These are phyloP conservation scores for Scelioninae gen. 1 DNA, from an alignment of 2,888 invertebrate species.

Conservation along the genomic window DNA sequence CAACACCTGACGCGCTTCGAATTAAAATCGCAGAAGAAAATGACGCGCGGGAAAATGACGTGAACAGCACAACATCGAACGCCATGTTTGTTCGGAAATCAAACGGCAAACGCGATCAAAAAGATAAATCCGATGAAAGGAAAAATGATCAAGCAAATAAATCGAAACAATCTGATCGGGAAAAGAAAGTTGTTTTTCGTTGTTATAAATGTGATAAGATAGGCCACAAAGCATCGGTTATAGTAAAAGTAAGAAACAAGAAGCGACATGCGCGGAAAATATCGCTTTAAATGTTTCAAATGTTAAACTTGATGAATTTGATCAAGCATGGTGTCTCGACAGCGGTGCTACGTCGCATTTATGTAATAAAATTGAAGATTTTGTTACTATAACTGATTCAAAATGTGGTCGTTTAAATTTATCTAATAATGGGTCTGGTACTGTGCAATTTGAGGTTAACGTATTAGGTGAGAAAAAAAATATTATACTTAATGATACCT, in stretches of 20 bases:
- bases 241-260: too few species aligned
- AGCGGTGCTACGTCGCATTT: slow-evolving; percentile 33
- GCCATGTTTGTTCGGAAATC: slow-evolving; percentile 46
- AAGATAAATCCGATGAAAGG: slow-evolving; percentile 7
- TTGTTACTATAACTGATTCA: neutral
- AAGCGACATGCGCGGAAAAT: too few species aligned
- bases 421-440: slow-evolving; percentile 27
- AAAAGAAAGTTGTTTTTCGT: slow-evolving; percentile 22
- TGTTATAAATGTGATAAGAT: slow-evolving; percentile 55
- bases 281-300: too few species aligned
- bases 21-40: slow-evolving; percentile 58
- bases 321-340: slow-evolving; percentile 14
- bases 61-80: slow-evolving; percentile 16
- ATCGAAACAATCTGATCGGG: neutral
- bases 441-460: slow-evolving; percentile 26
- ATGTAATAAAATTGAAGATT: neutral
- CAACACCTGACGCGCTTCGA: slow-evolving; percentile 51
- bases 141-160: neutral
- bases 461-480: slow-evolving; percentile 35
- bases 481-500: slow-evolving; percentile 10
- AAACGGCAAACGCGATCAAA: slow-evolving; percentile 5
- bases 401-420: neutral
- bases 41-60: slow-evolving; percentile 45
- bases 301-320: slow-evolving; percentile 9
- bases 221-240: too few species aligned